Evolutionary conservation across 2,797 vertebrate genomes (phyloP).

Genomic region (Discoglossus pictus): DNA sequence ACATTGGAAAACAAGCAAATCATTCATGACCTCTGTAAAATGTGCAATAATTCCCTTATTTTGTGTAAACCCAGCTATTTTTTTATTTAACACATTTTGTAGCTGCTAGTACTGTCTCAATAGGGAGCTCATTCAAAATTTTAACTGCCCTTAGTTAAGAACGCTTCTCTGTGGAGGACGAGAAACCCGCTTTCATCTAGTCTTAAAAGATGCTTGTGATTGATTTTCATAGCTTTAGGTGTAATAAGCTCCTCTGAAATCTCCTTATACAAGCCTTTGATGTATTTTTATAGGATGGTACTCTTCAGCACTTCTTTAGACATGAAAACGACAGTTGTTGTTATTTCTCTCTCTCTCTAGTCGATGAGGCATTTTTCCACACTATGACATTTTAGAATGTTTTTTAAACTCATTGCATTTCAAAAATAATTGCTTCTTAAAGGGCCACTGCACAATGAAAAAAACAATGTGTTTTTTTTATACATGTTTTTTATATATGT

Average conservation of each 20-base stretch:
- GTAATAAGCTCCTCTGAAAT: slow-evolving; percentile 49
- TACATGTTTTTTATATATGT: too few species aligned
- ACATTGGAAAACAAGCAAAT: slow-evolving; percentile 48
- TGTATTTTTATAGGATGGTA: slow-evolving; percentile 44
- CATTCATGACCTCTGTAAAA: slow-evolving; percentile 48
- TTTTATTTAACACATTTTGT: slow-evolving; percentile 47
- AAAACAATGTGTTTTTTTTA: too few species aligned
- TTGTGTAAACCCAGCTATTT: slow-evolving; percentile 38
- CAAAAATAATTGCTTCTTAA: too few species aligned
- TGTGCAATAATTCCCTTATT: slow-evolving; percentile 42
- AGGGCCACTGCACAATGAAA: too few species aligned
- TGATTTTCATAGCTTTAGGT: slow-evolving; percentile 52
- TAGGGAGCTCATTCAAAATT: slow-evolving; percentile 45
- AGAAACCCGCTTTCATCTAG: slow-evolving; percentile 47
- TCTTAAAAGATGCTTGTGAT: slow-evolving; percentile 48
- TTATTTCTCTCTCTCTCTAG: slow-evolving; percentile 17
- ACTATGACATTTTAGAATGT: slow-evolving; percentile 22
- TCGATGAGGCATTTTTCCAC: slow-evolving; percentile 29
- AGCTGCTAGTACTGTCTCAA: slow-evolving; percentile 45
- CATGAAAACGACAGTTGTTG: slow-evolving; percentile 30
- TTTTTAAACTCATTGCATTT: slow-evolving; percentile 2
- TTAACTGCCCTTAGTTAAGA: slow-evolving; percentile 48
- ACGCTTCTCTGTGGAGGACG: slow-evolving; percentile 43
- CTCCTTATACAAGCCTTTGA: slow-evolving; percentile 45
- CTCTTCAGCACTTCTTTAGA: slow-evolving; percentile 43